Percentiles rank a stretch among this genome's conserved stretches.
Evolutionary conservation across 2,797 vertebrate genomes (phyloP).

Genomic region (Stomatorhinus walkeri): DNA sequence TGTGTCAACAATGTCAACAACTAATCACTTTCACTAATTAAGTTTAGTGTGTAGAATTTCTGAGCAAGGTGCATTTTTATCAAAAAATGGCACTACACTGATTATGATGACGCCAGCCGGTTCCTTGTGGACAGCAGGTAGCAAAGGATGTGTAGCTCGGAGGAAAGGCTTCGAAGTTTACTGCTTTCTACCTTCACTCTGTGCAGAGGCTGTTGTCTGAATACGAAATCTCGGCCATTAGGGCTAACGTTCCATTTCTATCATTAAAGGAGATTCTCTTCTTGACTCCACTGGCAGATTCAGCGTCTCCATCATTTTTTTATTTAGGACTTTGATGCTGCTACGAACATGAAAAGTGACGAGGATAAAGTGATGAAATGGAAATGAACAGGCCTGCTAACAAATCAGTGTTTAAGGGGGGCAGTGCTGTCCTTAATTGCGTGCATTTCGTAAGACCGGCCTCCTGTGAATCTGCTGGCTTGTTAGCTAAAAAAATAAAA

Average conservation of each 20-base stretch:
- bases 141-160: neutral
- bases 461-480: constrained; percentile 50
- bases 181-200: neutral
- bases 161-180: neutral
- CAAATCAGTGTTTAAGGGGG: constrained; percentile 11
- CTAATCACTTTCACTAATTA: neutral
- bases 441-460: constrained; percentile 67
- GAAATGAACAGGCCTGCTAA: constrained; percentile 45
- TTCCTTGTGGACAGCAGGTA: neutral
- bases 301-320: neutral
- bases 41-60: neutral
- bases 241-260: constrained; percentile 24
- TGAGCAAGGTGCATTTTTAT: too few relatives aligned
- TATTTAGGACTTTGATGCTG: constrained; percentile 29
- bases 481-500: constrained; percentile 61
- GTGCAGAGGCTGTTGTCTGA: neutral
- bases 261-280: constrained; percentile 28
- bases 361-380: constrained; percentile 28
- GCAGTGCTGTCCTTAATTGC: constrained; percentile 78
- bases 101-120: neutral
- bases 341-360: constrained; percentile 16
- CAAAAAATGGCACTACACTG: neutral
- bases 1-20: neutral
- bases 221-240: constrained; percentile 23
- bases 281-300: neutral